Conservation (phyloP, 2,113 vertebrate species). For the Burhinus bistriatus region DNA sequence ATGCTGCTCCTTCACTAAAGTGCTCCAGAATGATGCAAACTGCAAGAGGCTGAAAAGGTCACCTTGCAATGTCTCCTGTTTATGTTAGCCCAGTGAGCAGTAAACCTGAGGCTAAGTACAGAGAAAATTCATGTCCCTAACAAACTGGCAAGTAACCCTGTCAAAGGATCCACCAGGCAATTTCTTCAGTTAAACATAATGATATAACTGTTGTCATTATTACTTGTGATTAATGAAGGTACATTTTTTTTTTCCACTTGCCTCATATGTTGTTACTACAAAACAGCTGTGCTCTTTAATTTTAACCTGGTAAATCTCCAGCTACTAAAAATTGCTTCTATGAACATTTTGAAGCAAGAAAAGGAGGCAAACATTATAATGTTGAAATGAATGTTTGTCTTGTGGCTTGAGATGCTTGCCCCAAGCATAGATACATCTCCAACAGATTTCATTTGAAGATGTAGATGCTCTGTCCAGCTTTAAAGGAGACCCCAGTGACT, state of each 20-base stretch:
- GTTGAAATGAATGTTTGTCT: background rate
- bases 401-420: background rate
- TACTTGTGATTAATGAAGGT: background rate
- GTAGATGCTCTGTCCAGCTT: background rate
- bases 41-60: slow-evolving; percentile 62
- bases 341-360: background rate
- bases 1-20: slow-evolving; percentile 20
- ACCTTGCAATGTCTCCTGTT: slow-evolving; percentile 39
- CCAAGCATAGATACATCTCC: background rate
- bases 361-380: background rate
- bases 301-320: background rate
- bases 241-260: background rate
- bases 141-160: background rate
- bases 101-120: slow-evolving; percentile 4
- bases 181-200: background rate
- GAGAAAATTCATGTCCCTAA: background rate
- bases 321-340: background rate
- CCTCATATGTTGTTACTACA: background rate
- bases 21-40: slow-evolving; percentile 55
- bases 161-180: background rate
- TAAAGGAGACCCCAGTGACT: background rate
- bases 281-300: background rate
- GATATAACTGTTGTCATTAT: background rate
- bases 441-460: background rate
- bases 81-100: slow-evolving; percentile 19